Base-by-base conservation (phyloP, 2,888 invertebrate genomes). In the Dascillus cervinus region DNA sequence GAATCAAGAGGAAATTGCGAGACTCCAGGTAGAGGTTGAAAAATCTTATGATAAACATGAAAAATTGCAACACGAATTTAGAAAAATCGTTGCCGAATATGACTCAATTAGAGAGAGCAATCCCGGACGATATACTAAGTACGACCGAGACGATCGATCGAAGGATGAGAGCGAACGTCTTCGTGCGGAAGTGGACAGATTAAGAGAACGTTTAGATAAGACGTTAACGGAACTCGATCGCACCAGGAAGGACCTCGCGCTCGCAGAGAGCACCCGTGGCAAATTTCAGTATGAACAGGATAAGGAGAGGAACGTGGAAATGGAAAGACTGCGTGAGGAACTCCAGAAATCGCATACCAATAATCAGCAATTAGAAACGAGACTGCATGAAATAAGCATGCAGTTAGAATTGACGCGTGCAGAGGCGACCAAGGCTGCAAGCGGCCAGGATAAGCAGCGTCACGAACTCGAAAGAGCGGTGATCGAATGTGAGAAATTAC, bases 41-140 rank as follows among this genome's bases (percentile, higher is more conserved):
- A 91, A 90, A 64, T 81, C 88, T 72, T 86, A 87, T 53, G 91
- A 91, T 54, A 89, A 90, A 50, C 85, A 88, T 54, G 91, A 91
- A 48, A 83, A 88, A 58, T 76, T 80, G 33, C 83, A 89, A 48
- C 71, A 78, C 6, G 91, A 91, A 53, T 70, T 89, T 42, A 73
- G 89, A 44, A 81, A 86, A 58, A 77, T 87, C 5, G 87, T 89
- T 55, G 75, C 75, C 1, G 86, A 87, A 49, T 70, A 82, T 30
- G 86, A 86, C 52, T 81, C 82, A 23, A 74, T 87, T 3, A 75
- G 85, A 35, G 84, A 87, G 77, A 82, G 37, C 82, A 85, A 42
- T 69, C 77, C 78, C 12, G 69, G 75, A 26, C 72, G 83, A 32
- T 81, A 81, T 53, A 80, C 80, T 42, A 82, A 85, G 62, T 83